A percentile compares a stretch with the other conserved stretches of the same genome.
These are phyloP conservation scores for Leptobrachium leishanense DNA, from an alignment of 2,113 vertebrate genomes.

Conservation along the genomic window DNA sequence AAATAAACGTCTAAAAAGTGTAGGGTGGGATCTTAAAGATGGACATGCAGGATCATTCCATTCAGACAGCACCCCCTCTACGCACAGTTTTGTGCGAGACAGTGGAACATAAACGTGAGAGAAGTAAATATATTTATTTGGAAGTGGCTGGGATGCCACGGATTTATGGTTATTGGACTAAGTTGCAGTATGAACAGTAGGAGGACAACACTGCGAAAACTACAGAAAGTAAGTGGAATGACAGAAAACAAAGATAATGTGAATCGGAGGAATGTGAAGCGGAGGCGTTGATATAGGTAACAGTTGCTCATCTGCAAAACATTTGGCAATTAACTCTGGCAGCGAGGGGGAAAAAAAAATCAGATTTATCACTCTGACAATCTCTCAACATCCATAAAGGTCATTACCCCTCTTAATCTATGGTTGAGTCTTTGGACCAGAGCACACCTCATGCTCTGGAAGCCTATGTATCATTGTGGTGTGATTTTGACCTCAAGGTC, in stretches of 20 bases:
- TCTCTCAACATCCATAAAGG: neutral
- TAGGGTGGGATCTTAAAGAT: no score
- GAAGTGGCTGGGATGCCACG: no score
- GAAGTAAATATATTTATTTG: no score
- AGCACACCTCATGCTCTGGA: neutral
- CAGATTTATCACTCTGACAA: constrained; percentile 1
- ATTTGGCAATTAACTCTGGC: neutral
- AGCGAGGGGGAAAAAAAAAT: neutral
- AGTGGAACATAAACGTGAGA: no score
- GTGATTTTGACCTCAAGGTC: neutral
- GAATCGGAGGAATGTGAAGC: no score
- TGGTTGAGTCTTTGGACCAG: neutral
- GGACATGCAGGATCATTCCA: no score
- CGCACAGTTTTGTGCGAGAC: no score
- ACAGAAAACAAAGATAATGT: no score
- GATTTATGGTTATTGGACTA: neutral
- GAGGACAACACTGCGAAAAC: neutral
- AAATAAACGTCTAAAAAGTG: no score
- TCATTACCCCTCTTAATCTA: constrained; percentile 1
- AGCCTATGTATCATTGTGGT: constrained; percentile 1
- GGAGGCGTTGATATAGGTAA: neutral
- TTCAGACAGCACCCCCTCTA: no score
- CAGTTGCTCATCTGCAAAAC: neutral
- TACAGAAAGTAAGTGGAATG: neutral
- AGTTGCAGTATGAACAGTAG: neutral